Conservation (phyloP, 2,113 vertebrate species). For the Chinchilla lanigera region DNA sequence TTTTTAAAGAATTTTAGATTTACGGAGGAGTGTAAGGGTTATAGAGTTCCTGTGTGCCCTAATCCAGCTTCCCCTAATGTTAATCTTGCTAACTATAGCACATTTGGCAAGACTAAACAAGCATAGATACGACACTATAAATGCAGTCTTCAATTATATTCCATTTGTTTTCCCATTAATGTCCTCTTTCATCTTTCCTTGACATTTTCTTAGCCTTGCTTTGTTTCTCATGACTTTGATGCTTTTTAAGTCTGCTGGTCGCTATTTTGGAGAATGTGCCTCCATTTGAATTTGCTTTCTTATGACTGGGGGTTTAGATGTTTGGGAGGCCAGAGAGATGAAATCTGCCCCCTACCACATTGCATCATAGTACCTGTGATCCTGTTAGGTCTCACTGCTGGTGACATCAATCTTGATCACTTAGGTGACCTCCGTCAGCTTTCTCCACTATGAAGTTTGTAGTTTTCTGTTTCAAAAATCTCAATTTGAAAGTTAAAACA, state of each 20-base stretch:
- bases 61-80: neutral
- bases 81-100: neutral
- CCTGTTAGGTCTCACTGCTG: neutral
- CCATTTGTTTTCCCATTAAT: neutral
- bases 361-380: neutral
- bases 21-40: neutral
- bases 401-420: neutral
- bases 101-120: neutral
- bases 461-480: neutral
- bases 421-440: neutral
- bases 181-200: neutral
- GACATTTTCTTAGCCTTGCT: neutral
- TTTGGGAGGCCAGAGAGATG: neutral
- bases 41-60: neutral
- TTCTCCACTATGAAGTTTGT: neutral
- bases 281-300: neutral
- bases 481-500: constrained; percentile 45
- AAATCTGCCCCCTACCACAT: too few species aligned
- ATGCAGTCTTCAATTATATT: neutral
- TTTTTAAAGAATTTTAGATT: neutral
- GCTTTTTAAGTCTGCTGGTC: neutral
- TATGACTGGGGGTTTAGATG: neutral
- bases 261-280: neutral
- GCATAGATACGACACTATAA: neutral
- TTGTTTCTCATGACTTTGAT: neutral